Percentiles rank a stretch among this genome's conserved stretches.
phyloP scores from a whole-genome alignment of 2,113 vertebrate species.

The Stegostoma tigrinum region DNA sequence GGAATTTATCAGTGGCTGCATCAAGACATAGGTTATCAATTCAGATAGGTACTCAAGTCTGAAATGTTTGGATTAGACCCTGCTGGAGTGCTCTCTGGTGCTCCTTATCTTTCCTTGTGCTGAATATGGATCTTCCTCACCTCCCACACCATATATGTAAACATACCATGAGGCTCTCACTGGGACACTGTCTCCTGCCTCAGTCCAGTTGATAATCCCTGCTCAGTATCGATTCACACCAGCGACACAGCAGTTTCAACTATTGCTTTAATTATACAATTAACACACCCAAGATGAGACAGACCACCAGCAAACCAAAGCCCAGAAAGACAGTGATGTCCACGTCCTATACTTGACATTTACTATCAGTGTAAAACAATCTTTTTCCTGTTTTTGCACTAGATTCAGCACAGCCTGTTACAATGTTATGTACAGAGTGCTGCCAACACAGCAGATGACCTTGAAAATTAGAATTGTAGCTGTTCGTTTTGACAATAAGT shows the following conservation, averaged over 20 bases:
- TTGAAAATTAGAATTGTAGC: background rate
- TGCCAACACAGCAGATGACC: background rate
- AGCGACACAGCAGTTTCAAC: background rate
- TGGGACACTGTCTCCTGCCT: background rate
- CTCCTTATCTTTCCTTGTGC: constrained; percentile 1
- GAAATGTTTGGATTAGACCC: background rate
- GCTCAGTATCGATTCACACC: background rate
- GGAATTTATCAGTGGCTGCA: background rate
- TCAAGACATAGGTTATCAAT: background rate
- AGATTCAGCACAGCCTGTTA: background rate
- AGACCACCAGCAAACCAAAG: background rate
- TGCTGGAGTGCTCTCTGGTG: background rate
- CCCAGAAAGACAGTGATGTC: background rate
- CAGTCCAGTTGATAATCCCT: background rate
- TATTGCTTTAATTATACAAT: constrained; percentile 8
- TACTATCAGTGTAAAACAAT: background rate
- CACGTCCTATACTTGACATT: background rate
- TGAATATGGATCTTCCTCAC: background rate
- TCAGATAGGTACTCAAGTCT: background rate
- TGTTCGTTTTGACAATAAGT: background rate
- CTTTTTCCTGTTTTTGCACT: background rate
- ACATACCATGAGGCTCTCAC: background rate
- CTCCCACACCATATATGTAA: background rate
- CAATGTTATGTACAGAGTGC: background rate
- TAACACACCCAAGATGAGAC: background rate